Base-by-base conservation (phyloP, 2,797 vertebrate species). In the Centropyge bicolor region DNA sequence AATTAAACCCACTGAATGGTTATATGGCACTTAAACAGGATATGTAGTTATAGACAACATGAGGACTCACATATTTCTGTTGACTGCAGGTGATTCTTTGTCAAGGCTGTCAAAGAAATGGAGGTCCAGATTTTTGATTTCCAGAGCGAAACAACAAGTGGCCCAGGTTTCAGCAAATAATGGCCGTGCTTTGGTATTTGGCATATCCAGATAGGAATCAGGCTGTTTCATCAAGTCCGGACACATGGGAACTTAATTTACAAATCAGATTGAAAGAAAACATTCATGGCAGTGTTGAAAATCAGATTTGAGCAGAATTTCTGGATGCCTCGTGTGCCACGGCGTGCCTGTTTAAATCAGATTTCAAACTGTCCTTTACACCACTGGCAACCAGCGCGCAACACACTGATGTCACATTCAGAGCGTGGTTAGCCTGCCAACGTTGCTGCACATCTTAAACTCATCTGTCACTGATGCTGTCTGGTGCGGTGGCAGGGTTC, bases 391-490 rank as follows among this genome's bases (percentile, higher is more conserved):
- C 38, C 74, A 76, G 51, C 61, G 51, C 27, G 65, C 62, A 65
- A 62, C 75, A 57, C 35, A 57, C 35, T 43, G 65, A 83, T 79
- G 83, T 87, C 76, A 81, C 57, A 75, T 85, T 74, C 75, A 80
- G 76, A 74, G 52, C 78, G 76, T 71, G 67, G 70, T 76, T 70
- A 76, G 66, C 74, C 78, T 83, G 77, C 85, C 76, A 76, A 72
- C 74, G n/a, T 17, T 59, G 55, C 78, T 80, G 65, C 78, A 67
- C 70, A 83, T 87, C 77, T 85, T 66, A 24, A 80, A 77, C 68
- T 79, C 74, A 78, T 89, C 68, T 80, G 80, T 83, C 75, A 73
- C 63, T 19, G 46, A 77, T 73, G 66, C 71, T 70, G 62, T 74
- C 75, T 70, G 76, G 71, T 76, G 66, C 11, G 3, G 55, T 68